Evolutionary conservation across 2,888 invertebrate species (phyloP), one percentile per base, ranked within the genome.

Genomic region (Lutraria lutraria): DNA sequence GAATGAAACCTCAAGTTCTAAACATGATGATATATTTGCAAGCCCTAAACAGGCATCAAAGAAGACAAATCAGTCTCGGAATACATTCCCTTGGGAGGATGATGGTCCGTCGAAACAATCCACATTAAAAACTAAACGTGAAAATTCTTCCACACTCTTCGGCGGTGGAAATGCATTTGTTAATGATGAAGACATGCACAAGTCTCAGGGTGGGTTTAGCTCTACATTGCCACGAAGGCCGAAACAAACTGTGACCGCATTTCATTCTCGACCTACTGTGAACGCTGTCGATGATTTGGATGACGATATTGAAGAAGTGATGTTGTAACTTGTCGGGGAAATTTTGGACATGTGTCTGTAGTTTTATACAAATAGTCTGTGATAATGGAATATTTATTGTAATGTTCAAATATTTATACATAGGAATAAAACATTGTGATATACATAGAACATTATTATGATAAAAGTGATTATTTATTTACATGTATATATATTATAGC

Each of bases 281-380:
- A 94, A 92, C 25, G 95, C 96, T 4, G 93, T 96, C 0, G 96
- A 96, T 87, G 91, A 94, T 85, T 91, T 94, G 87, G 96, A 96
- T 79, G 96, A 96, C 93, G 96, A 96, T 87, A 94, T 96, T 83
- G 96, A 96, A 91, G 96, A 96, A 93, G 95, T 96, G 43, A 94
- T 96, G 83, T 93, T 94, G 79, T 94, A 87, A 92, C 19, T 31
- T 85, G 16, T 76, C 34, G 34, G 31, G 72, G 25, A 76, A 12
- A 76, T 19, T 43, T 76, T 76, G 76, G 21, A 76, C 19, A 25
- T 76, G 76, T 76, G 76, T 16, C 12, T 15, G 34, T 34, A 76
- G 84, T 21, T 8, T 76, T 84, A 76, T 72, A 84, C 76, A 84
- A 76, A 43, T 25, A 53, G 76, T 84, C 84, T 84, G 84, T 84